Conservation (phyloP, 2,888 invertebrate species). For the Theretra japonica region DNA sequence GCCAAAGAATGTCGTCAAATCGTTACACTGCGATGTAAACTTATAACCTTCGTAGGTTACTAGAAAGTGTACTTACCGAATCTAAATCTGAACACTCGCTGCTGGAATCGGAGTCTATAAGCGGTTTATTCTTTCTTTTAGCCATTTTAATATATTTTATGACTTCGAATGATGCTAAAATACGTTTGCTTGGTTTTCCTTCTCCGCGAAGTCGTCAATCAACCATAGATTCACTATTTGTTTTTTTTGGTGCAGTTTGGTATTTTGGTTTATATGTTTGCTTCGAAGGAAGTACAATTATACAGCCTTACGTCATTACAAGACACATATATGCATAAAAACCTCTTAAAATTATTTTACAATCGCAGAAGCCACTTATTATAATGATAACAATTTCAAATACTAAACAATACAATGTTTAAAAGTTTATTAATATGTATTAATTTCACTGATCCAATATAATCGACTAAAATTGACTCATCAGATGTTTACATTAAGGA, state of each 20-base stretch:
- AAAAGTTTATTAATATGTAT: too few species aligned
- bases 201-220: conserved; percentile 51
- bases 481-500: not conserved
- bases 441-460: too few species aligned
- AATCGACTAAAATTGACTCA: not conserved
- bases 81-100: conserved; percentile 93
- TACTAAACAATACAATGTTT: too few species aligned
- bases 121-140: conserved; percentile 92
- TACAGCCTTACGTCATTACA: not conserved
- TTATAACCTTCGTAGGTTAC: conserved; percentile 57
- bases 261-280: not conserved
- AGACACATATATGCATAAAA: not conserved
- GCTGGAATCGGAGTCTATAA: conserved; percentile 93
- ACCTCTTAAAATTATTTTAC: not conserved
- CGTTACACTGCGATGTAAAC: conserved; percentile 57
- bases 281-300: not conserved
- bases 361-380: not conserved
- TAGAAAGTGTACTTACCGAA: conserved; percentile 86
- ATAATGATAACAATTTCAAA: too few species aligned
- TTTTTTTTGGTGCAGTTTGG: conserved; percentile 18
- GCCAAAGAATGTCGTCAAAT: conserved; percentile 69
- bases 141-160: conserved; percentile 85
- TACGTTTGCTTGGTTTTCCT: conserved; percentile 54
- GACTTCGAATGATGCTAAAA: conserved; percentile 50
- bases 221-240: conserved; percentile 45